Conservation (phyloP, 2,797 vertebrate species). For the Neosilurus mollespiculum region DNA sequence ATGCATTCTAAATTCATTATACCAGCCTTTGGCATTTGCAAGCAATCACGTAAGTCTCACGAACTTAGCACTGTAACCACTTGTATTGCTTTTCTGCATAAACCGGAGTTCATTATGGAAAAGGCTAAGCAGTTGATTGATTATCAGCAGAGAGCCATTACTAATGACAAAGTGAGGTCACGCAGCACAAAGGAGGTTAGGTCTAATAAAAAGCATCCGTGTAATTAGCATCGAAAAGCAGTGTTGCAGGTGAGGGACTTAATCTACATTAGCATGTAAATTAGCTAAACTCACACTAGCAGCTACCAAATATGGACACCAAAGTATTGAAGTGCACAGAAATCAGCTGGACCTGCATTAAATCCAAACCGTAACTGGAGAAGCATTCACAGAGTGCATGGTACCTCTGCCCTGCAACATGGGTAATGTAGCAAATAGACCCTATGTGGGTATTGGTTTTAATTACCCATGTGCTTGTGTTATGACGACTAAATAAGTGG, state of each 20-base stretch:
- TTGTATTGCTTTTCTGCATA: not conserved
- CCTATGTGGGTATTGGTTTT: too few species aligned
- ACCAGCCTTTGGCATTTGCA: not conserved
- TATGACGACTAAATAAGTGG: too few species aligned
- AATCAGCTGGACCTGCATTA: not conserved
- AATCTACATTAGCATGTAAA: not conserved
- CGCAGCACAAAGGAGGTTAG: conserved; percentile 26
- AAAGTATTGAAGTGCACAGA: not conserved
- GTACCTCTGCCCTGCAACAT: too few species aligned
- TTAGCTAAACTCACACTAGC: not conserved
- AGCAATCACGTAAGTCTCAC: not conserved
- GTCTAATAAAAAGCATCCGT: conserved; percentile 20
- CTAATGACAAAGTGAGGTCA: conserved; percentile 42
- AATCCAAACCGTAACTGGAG: not conserved
- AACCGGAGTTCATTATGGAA: not conserved
- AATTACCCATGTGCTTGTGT: too few species aligned
- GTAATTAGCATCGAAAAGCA: conserved; percentile 27
- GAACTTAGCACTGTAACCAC: not conserved
- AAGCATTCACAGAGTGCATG: too few species aligned
- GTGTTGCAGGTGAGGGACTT: conserved; percentile 17
- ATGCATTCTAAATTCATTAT: not conserved
- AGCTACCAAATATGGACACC: not conserved
- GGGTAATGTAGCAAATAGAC: too few species aligned
- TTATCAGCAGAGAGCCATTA: not conserved
- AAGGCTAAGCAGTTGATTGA: not conserved